Evolutionary conservation across 1,140 invertebrate species (phyloP).

Genomic region (Diprion similis): DNA sequence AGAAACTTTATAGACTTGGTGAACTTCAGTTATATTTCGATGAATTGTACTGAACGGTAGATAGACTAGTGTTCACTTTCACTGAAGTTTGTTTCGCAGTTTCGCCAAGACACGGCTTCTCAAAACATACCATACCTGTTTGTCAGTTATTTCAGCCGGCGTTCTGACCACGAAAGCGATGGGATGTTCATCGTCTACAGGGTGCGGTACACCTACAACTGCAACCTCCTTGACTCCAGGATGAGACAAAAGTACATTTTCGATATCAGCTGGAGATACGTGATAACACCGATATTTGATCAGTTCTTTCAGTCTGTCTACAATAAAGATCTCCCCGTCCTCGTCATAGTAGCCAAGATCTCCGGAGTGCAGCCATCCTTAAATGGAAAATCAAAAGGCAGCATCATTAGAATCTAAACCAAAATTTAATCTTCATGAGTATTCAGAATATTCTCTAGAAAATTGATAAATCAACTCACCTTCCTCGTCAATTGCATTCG

Average conservation of each 20-base stretch:
- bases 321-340: constrained; percentile 70
- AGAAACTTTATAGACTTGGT: not conserved
- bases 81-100: not conserved
- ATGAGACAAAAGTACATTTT: constrained; percentile 72
- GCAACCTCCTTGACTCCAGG: constrained; percentile 73
- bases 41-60: not conserved
- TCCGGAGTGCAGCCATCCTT: constrained; percentile 76
- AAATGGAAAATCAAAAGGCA: constrained; percentile 52
- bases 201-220: constrained; percentile 75
- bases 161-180: constrained; percentile 73
- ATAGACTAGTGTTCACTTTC: not conserved
- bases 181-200: constrained; percentile 72
- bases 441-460: constrained; percentile 42
- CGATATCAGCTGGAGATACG: constrained; percentile 61
- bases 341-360: constrained; percentile 75
- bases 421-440: constrained; percentile 39
- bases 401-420: constrained; percentile 60
- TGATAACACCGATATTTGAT: constrained; percentile 75
- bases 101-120: no score
- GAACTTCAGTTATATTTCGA: not conserved
- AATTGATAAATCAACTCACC: constrained; percentile 50
- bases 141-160: constrained; percentile 53
- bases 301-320: constrained; percentile 79
- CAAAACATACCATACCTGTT: constrained; percentile 57
- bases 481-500: constrained; percentile 34